Base-by-base conservation (phyloP, 1,140 invertebrate species). In the Halesus radiatus region DNA sequence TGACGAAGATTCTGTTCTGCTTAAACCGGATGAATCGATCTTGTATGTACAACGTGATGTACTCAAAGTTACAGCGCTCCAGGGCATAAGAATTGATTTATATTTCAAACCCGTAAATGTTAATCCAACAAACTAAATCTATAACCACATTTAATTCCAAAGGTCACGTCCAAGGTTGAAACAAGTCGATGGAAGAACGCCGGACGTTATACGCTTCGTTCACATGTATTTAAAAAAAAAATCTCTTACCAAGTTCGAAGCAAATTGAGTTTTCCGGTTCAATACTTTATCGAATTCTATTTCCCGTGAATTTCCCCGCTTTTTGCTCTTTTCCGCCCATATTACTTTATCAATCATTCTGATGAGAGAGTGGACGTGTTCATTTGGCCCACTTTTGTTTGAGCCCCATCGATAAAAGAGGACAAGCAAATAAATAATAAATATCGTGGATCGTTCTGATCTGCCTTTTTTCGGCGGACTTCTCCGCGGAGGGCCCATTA, bases 281-380 rank as follows among this genome's bases (percentile, higher is more conserved):
- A 81, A 81, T 81, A 81, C 80, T 29, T 81, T 76, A 78, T 66
- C 53, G 66, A 32, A 75, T 23, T 78, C 76, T 52, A 76, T 81
- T 81, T 81, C 80, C 80, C 50, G 64, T 74, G 68, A 78, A 78
- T 81, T 81, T 78, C 76, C 80, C 68, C 56, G 54, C 80, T 78
- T 66, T 80, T 70, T 68, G 73, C 66, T 45, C 32, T 70, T 73
- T 81, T 76, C 64, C 64, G 62, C 66, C 20, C 23, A 37, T 73
- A 53, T 73, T 75, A 79, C 77, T 81, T 81, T 73, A 81, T 81
- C 80, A 79, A 81, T 81, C 80, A 79, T 81, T 79, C 50, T 73
- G 77, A 79, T 79, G 77, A 79, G 77, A 62, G 77, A 60, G 15
- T 52, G 77, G 62, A 70, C 66, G 52, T 56, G 66, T 79, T 79